Evolutionary conservation across 2,888 invertebrate species (phyloP).

Genomic region (Rhopalosiphum nymphaeae): DNA sequence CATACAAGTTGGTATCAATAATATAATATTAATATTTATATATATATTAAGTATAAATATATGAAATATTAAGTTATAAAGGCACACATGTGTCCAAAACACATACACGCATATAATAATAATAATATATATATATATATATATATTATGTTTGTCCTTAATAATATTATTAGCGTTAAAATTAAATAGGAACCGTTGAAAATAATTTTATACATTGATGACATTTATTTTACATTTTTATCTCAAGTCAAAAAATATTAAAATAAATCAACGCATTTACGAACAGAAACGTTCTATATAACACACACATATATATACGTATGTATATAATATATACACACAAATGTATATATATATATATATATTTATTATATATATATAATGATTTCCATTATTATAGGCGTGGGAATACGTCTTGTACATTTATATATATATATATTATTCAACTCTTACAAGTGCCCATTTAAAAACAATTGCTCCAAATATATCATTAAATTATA

Average conservation of each 20-base stretch:
- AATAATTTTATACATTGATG: not conserved
- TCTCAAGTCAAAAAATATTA: not conserved
- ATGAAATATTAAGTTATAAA: slow-evolving; percentile 45
- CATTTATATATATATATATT: slow-evolving; percentile 2
- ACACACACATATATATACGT: not conserved
- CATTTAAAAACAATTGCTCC: slow-evolving; percentile 31
- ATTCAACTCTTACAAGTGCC: slow-evolving; percentile 14
- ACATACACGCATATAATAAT: not conserved
- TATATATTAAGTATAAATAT: slow-evolving; percentile 46
- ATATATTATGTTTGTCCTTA: not conserved
- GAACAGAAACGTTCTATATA: not conserved
- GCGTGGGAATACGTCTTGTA: not conserved
- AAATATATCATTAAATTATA: slow-evolving; percentile 13
- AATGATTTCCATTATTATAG: slow-evolving; percentile 43
- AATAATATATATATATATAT: not conserved
- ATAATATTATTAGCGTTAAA: slow-evolving; percentile 16
- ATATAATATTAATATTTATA: not conserved
- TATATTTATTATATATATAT: not conserved
- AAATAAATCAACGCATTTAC: slow-evolving; percentile 15
- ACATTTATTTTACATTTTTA: not conserved
- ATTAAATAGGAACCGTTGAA: slow-evolving; percentile 54
- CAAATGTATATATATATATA: not conserved
- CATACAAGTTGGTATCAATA: not conserved
- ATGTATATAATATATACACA: not conserved
- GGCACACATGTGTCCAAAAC: slow-evolving; percentile 19